A percentile compares a stretch with the other conserved stretches of the same genome.
phyloP scores from a whole-genome alignment of 2,797 vertebrate genomes.

The Chaetodon trifasciatus region DNA sequence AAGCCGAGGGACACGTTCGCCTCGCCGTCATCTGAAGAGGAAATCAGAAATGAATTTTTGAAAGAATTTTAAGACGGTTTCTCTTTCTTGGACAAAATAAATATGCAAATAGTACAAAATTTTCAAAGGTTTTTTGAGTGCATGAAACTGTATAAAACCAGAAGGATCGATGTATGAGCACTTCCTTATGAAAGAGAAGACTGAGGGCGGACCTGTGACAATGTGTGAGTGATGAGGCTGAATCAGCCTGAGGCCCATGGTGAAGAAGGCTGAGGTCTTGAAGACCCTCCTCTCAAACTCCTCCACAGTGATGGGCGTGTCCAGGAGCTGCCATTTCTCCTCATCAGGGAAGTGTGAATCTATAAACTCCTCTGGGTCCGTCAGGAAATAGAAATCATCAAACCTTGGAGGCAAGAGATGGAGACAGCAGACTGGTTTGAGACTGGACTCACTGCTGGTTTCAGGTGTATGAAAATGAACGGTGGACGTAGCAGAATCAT shows the following conservation, averaged over 20 bases:
- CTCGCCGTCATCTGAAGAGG: constrained; percentile 84
- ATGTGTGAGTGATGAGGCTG: constrained; percentile 84
- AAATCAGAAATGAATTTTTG: constrained; percentile 2
- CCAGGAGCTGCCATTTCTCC: constrained; percentile 88
- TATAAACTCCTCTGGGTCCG: constrained; percentile 87
- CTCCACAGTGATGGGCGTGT: constrained; percentile 70
- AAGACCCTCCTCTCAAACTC: constrained; percentile 87
- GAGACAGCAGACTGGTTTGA: constrained; percentile 47
- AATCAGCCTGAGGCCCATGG: constrained; percentile 82
- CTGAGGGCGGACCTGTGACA: constrained; percentile 78
- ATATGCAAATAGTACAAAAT: neutral
- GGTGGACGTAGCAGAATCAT: neutral
- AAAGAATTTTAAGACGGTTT: neutral
- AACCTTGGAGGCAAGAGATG: constrained; percentile 78
- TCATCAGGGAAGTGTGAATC: constrained; percentile 88
- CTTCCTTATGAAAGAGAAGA: neutral
- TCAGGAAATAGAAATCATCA: constrained; percentile 90
- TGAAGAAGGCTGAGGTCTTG: constrained; percentile 89
- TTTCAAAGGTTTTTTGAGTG: neutral
- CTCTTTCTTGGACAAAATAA: neutral
- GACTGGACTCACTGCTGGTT: constrained; percentile 26
- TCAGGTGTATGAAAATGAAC: neutral
- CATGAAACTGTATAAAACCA: neutral
- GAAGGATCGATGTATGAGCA: neutral
- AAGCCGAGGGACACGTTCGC: constrained; percentile 82